Percentiles rank a stretch among this genome's conserved stretches.
phyloP scores from a whole-genome alignment of 2,888 invertebrate species.

The Rhodophaea formosa region DNA sequence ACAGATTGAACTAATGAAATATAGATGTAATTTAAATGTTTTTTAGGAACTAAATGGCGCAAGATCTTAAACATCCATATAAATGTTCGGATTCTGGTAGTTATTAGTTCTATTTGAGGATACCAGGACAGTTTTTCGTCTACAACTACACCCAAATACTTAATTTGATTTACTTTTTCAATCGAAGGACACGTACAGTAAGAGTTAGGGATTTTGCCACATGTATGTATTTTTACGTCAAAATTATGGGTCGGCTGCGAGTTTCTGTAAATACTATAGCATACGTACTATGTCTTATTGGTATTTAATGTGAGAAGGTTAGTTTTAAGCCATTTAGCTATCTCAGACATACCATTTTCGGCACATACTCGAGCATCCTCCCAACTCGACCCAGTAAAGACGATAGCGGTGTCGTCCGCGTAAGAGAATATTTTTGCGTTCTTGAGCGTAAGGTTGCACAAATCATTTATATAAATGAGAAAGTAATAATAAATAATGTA shows the following conservation, averaged over 20 bases:
- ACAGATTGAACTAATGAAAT: too few relatives aligned
- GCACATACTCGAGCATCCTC: not conserved
- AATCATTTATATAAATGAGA: too few relatives aligned
- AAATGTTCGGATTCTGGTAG: too few relatives aligned
- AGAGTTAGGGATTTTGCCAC: not conserved
- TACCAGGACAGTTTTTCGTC: too few relatives aligned
- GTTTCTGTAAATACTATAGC: not conserved
- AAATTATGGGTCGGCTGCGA: not conserved
- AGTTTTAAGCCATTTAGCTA: too few relatives aligned
- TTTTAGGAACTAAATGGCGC: too few relatives aligned
- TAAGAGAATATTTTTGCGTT: conserved; percentile 1
- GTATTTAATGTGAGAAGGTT: conserved; percentile 1
- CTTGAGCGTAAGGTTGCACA: too few relatives aligned
- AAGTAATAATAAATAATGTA: too few relatives aligned
- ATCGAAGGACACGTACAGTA: conserved; percentile 6
- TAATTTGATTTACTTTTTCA: not conserved
- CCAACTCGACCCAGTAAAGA: conserved; percentile 1
- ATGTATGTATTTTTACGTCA: conserved; percentile 3
- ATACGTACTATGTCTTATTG: conserved; percentile 14
- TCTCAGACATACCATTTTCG: not conserved
- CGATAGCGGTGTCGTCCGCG: conserved; percentile 8
- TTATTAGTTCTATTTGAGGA: too few relatives aligned
- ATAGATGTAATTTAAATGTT: too few relatives aligned
- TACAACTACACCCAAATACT: conserved; percentile 1
- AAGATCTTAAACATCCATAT: too few relatives aligned